Evolutionary conservation across 2,888 invertebrate genomes (phyloP).

Genomic region (Drosophila fulvimacula): DNA sequence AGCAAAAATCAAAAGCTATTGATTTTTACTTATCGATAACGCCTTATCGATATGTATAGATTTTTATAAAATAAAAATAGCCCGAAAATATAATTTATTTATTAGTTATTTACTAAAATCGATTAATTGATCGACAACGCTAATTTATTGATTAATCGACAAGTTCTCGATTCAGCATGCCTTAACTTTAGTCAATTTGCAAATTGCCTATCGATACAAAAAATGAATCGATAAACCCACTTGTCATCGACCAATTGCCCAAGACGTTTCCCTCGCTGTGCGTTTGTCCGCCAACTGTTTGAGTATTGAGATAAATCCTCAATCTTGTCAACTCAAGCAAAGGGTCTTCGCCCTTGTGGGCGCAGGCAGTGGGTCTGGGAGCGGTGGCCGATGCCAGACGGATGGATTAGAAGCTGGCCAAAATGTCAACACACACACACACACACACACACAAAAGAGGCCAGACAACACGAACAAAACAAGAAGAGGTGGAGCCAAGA

Average conservation of each 20-base stretch:
- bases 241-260: not conserved
- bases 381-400: conserved; percentile 11
- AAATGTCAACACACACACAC: conserved; percentile 48
- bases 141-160: not conserved
- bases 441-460: conserved; percentile 31
- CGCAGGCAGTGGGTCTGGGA: not conserved
- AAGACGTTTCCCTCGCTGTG: not conserved
- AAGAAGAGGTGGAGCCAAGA: not conserved
- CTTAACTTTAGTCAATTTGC: not conserved
- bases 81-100: not conserved
- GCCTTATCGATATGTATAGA: not conserved
- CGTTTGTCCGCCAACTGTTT: conserved; percentile 19
- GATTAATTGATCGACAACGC: not conserved
- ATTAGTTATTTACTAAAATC: too few species aligned
- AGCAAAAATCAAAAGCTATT: too few species aligned
- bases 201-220: not conserved
- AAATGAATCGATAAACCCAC: conserved; percentile 11
- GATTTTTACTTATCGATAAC: not conserved
- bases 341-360: conserved; percentile 23
- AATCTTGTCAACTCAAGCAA: conserved; percentile 19
- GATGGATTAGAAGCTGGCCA: conserved; percentile 51
- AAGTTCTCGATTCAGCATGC: not conserved
- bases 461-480: conserved; percentile 23
- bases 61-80: not conserved
- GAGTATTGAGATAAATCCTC: conserved; percentile 53